These are phyloP conservation scores for Acropternis orthonyx DNA, from an alignment of 2,797 vertebrate genomes.

Conservation along the genomic window DNA sequence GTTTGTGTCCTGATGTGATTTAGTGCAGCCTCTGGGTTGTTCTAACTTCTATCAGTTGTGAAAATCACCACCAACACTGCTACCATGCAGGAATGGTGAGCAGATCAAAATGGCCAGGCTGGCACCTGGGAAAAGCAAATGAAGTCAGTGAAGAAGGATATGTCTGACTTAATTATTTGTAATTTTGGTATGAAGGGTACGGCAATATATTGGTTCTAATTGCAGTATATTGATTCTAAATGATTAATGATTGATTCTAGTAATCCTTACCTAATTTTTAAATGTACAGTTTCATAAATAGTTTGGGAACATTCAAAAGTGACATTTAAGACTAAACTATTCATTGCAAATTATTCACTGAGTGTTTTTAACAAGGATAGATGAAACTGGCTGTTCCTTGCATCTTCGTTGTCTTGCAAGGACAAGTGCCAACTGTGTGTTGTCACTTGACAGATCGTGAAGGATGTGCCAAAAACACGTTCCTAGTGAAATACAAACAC, in stretches of 20 bases:
- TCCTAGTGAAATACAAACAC: constrained; percentile 14
- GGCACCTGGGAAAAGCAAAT: background rate
- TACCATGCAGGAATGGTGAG: background rate
- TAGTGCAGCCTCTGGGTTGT: background rate
- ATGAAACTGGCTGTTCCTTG: background rate
- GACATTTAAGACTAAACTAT: constrained; percentile 7
- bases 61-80: background rate
- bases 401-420: background rate
- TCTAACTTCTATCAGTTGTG: background rate
- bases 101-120: background rate
- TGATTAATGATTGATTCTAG: background rate
- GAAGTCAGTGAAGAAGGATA: background rate
- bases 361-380: background rate
- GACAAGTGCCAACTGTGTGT: background rate
- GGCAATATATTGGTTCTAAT: background rate
- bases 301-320: background rate
- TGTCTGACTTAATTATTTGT: background rate
- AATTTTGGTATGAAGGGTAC: background rate
- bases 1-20: background rate
- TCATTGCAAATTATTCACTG: constrained; percentile 4
- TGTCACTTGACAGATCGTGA: background rate
- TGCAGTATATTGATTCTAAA: background rate
- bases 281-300: background rate
- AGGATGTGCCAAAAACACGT: background rate
- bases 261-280: background rate